Percentiles rank a stretch among this genome's conserved stretches.
These are phyloP conservation scores for Hypomecis atomaria DNA, from an alignment of 2,888 invertebrate genomes.

Conservation along the genomic window DNA sequence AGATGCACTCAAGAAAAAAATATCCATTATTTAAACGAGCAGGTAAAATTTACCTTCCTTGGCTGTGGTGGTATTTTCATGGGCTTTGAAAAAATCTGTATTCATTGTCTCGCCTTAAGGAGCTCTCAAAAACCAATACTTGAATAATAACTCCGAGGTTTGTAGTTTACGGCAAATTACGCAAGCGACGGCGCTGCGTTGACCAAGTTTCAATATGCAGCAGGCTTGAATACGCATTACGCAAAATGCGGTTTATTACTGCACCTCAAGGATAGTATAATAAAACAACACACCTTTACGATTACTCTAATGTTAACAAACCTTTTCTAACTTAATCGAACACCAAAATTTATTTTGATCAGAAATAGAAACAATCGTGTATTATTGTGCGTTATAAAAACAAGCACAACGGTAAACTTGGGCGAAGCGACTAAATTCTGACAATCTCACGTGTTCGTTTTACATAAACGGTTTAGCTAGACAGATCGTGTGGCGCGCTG, in stretches of 20 bases:
- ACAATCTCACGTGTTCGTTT: conserved; percentile 46
- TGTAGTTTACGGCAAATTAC: conserved; percentile 29
- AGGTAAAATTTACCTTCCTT: conserved; percentile 73
- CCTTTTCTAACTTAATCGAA: conserved; percentile 45
- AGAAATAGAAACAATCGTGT: conserved; percentile 55
- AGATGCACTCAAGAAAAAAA: conserved; percentile 55
- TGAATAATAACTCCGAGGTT: conserved; percentile 16
- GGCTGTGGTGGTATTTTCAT: conserved; percentile 54
- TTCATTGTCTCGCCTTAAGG: conserved; percentile 47
- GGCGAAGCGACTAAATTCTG: conserved; percentile 44
- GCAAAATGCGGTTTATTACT: conserved; percentile 25
- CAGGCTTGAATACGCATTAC: conserved; percentile 10
- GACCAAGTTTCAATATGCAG: conserved; percentile 21
- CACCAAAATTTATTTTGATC: conserved; percentile 48
- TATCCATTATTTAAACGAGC: conserved; percentile 65
- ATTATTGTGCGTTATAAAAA: conserved; percentile 60
- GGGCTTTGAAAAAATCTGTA: conserved; percentile 54
- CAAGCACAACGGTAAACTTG: conserved; percentile 60
- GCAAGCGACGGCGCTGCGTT: conserved; percentile 14
- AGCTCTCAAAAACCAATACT: conserved; percentile 18
- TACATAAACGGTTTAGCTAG: conserved; percentile 57
- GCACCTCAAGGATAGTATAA: conserved; percentile 16
- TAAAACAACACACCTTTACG: conserved; percentile 17
- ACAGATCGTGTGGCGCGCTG: conserved; percentile 38
- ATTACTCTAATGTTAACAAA: conserved; percentile 23